Evolutionary conservation across 2,888 invertebrate species (phyloP).

Genomic region (Protodeltote pygarga): DNA sequence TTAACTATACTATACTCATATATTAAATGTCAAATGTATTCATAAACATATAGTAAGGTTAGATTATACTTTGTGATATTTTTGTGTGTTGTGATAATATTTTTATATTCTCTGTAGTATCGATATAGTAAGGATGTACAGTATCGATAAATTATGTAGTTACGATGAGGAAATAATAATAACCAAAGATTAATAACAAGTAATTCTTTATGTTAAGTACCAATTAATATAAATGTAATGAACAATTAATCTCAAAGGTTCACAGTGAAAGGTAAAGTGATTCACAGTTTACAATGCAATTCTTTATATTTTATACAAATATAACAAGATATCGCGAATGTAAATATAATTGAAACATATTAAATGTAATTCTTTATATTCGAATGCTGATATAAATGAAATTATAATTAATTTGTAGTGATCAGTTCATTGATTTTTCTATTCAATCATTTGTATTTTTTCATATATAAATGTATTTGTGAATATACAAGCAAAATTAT

Average conservation of each 20-base stretch:
- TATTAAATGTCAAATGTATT: slow-evolving; percentile 45
- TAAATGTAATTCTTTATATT: slow-evolving; percentile 34
- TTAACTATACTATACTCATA: slow-evolving; percentile 20
- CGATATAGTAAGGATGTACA: slow-evolving; percentile 37
- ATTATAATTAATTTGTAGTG: slow-evolving; percentile 4
- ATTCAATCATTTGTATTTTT: slow-evolving; percentile 18
- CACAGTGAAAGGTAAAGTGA: too few relatives aligned
- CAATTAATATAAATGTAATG: slow-evolving; percentile 36
- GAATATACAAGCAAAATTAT: slow-evolving; percentile 1
- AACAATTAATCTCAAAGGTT: slow-evolving; percentile 12
- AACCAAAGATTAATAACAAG: slow-evolving; percentile 6
- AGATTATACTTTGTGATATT: slow-evolving; percentile 70
- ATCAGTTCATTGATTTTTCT: not conserved
- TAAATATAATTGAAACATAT: not conserved
- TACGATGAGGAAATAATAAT: slow-evolving; percentile 3
- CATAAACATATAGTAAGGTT: slow-evolving; percentile 44
- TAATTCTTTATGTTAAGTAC: slow-evolving; percentile 34
- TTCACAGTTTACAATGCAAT: slow-evolving; percentile 4
- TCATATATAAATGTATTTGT: slow-evolving; percentile 5
- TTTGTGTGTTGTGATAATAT: slow-evolving; percentile 73
- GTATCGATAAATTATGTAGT: slow-evolving; percentile 16
- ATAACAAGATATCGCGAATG: slow-evolving; percentile 12
- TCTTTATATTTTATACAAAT: slow-evolving; percentile 29
- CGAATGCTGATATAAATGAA: slow-evolving; percentile 24
- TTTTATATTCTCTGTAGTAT: slow-evolving; percentile 37